These are phyloP conservation scores for Datnioides undecimradiatus DNA, from an alignment of 2,113 vertebrate species.

Conservation along the genomic window DNA sequence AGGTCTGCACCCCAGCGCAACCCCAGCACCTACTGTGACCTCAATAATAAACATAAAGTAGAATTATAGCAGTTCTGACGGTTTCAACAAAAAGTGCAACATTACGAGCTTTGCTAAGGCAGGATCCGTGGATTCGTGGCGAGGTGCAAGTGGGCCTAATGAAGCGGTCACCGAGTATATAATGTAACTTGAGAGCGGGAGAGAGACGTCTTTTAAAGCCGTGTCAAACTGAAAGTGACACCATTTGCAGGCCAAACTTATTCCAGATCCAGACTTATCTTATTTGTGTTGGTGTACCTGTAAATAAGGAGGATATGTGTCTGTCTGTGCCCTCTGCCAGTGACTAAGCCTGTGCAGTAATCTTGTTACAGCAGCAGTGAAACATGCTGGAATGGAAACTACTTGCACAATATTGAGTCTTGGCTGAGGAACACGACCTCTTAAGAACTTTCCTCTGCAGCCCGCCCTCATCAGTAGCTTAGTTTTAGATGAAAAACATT, in stretches of 20 bases:
- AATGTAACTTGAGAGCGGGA: neutral
- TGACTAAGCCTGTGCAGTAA: constrained; percentile 47
- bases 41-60: no score
- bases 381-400: constrained; percentile 35
- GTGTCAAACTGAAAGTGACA: neutral
- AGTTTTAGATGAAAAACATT: neutral
- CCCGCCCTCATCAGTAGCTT: constrained; percentile 19
- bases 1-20: no score
- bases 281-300: constrained; percentile 35
- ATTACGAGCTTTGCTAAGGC: no score
- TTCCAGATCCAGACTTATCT: constrained; percentile 17
- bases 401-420: constrained; percentile 30
- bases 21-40: no score
- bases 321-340: constrained; percentile 34
- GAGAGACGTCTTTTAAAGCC: neutral
- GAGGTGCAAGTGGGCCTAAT: no score
- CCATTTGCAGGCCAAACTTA: constrained; percentile 12
- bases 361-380: constrained; percentile 45
- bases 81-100: no score
- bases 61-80: no score
- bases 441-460: constrained; percentile 40
- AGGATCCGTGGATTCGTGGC: no score
- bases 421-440: constrained; percentile 43
- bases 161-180: no score
- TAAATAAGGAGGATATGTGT: constrained; percentile 44